A percentile compares a stretch with the other conserved stretches of the same genome.
Evolutionary conservation across 2,888 invertebrate species (phyloP).

Genomic region (Ectropis crepuscularia): DNA sequence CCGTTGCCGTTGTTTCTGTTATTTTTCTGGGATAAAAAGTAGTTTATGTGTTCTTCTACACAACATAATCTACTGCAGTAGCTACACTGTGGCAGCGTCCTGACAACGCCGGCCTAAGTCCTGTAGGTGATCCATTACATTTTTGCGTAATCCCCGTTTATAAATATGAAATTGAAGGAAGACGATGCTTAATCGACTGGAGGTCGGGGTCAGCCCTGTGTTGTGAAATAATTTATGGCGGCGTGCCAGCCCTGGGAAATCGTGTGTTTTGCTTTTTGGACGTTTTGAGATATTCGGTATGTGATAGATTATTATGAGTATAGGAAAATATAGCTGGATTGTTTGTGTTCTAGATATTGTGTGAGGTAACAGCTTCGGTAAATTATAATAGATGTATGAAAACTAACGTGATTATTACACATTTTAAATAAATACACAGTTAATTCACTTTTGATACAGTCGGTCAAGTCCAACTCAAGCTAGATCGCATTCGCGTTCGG

Average conservation of each 20-base stretch:
- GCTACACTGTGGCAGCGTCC: constrained; percentile 31
- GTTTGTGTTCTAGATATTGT: not conserved
- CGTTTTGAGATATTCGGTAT: constrained; percentile 15
- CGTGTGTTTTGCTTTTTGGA: constrained; percentile 42
- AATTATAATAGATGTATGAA: too few species aligned
- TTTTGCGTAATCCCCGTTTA: constrained; percentile 85
- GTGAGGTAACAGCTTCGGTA: not conserved
- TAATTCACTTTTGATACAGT: too few species aligned
- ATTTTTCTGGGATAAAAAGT: too few species aligned
- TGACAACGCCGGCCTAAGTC: constrained; percentile 69
- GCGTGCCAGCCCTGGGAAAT: constrained; percentile 58
- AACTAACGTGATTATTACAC: too few species aligned
- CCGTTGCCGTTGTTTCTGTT: too few species aligned
- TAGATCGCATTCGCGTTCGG: too few species aligned
- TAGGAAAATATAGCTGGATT: not conserved
- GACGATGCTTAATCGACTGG: constrained; percentile 84
- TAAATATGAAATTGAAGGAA: constrained; percentile 85
- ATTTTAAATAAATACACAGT: too few species aligned
- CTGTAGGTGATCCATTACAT: constrained; percentile 84
- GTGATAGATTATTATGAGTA: constrained; percentile 15
- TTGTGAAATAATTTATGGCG: constrained; percentile 72
- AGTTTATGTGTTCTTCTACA: too few species aligned
- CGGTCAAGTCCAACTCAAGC: too few species aligned
- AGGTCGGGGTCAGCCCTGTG: constrained; percentile 79
- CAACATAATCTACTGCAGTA: too few species aligned